Evolutionary conservation across 2,797 vertebrate species (phyloP).

Genomic region (Hippoglossus hippoglossus): DNA sequence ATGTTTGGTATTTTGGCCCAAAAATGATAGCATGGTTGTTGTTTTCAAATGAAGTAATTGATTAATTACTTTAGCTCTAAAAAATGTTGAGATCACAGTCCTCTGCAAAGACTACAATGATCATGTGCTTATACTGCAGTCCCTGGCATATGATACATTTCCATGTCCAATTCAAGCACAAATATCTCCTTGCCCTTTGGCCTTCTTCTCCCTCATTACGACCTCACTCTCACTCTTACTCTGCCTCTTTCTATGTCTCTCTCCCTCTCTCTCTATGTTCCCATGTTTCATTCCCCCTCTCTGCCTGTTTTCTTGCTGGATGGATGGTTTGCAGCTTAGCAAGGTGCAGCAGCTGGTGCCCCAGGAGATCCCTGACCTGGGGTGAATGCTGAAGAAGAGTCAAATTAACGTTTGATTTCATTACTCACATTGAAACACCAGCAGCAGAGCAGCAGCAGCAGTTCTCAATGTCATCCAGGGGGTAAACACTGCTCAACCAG

Average conservation of each 20-base stretch:
- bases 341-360: slow-evolving; percentile 57
- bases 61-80: too few species aligned
- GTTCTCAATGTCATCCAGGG: slow-evolving; percentile 74
- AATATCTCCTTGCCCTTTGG: slow-evolving; percentile 38
- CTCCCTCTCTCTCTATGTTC: neutral
- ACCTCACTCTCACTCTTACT: neutral
- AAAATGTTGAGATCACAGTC: too few species aligned
- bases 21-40: too few species aligned
- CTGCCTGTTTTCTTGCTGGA: slow-evolving; percentile 37
- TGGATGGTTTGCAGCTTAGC: slow-evolving; percentile 38
- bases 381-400: slow-evolving; percentile 65
- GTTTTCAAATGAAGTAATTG: too few species aligned
- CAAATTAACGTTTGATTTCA: slow-evolving; percentile 77
- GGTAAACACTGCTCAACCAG: slow-evolving; percentile 50
- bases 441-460: slow-evolving; percentile 28
- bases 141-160: slow-evolving; percentile 16
- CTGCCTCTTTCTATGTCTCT: neutral
- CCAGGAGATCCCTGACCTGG: slow-evolving; percentile 61
- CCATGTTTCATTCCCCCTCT: neutral
- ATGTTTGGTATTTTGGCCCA: too few species aligned
- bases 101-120: too few species aligned
- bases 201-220: neutral
- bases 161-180: slow-evolving; percentile 39
- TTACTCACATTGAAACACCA: slow-evolving; percentile 63
- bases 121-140: neutral